Conservation (phyloP, 2,113 vertebrate species). For the Cottus gobio region DNA sequence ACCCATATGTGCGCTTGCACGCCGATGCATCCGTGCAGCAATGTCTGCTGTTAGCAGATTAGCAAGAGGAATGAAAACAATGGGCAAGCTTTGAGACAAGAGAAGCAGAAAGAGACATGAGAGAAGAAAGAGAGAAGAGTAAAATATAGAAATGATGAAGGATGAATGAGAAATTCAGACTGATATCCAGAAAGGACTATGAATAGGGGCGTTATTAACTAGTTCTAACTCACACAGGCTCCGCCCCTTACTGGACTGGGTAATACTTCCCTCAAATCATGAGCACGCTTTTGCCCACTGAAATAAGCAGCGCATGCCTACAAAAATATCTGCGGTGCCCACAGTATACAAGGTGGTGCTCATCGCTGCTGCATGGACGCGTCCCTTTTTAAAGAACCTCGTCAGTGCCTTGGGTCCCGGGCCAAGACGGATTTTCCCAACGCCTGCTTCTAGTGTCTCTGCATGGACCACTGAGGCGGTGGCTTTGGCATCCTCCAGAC, state of each 20-base stretch:
- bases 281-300: neutral
- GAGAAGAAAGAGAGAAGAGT: constrained; percentile 28
- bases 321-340: too few relatives aligned
- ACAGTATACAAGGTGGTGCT: too few relatives aligned
- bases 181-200: constrained; percentile 40
- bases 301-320: neutral
- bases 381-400: too few relatives aligned
- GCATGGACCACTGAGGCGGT: neutral
- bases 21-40: constrained; percentile 48
- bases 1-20: constrained; percentile 33
- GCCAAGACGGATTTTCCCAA: too few relatives aligned
- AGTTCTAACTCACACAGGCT: neutral
- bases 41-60: constrained; percentile 78
- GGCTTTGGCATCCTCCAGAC: neutral
- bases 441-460: neutral
- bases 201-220: constrained; percentile 25
- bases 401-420: too few relatives aligned
- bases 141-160: constrained; percentile 42
- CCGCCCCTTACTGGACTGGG: neutral
- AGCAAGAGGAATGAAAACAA: constrained; percentile 71
- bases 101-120: constrained; percentile 20
- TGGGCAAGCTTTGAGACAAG: constrained; percentile 60
- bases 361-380: too few relatives aligned
- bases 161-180: constrained; percentile 48
- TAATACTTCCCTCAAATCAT: neutral